Percentiles rank a stretch among this genome's conserved stretches.
These are phyloP conservation scores for Melikaiella ostensackeni DNA, from an alignment of 2,888 invertebrate genomes.

Conservation along the genomic window DNA sequence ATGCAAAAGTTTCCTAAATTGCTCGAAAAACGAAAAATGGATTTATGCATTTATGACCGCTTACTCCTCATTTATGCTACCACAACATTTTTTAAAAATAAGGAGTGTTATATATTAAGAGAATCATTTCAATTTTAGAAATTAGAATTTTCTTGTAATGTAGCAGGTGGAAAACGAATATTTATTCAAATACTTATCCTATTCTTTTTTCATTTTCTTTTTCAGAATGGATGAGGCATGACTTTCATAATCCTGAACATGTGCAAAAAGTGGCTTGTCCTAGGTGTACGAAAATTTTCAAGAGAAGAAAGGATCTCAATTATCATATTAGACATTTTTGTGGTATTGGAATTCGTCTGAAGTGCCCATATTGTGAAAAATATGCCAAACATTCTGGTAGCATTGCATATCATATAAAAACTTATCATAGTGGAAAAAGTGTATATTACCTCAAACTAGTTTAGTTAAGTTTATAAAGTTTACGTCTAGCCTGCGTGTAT, in stretches of 20 bases:
- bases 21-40: too few relatives aligned
- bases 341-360: constrained; percentile 63
- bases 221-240: neutral
- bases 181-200: too few relatives aligned
- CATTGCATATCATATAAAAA: constrained; percentile 60
- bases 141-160: neutral
- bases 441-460: constrained; percentile 55
- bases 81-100: neutral
- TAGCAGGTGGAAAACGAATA: neutral
- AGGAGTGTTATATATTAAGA: neutral
- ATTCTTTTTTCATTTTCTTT: too few relatives aligned
- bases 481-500: too few relatives aligned
- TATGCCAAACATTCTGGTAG: constrained; percentile 57
- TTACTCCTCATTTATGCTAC: neutral
- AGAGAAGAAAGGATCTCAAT: constrained; percentile 60
- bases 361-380: constrained; percentile 73
- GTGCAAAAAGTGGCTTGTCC: constrained; percentile 48
- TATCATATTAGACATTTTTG: constrained; percentile 64
- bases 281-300: constrained; percentile 73
- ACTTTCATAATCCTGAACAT: constrained; percentile 35
- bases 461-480: neutral
- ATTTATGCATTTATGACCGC: too few relatives aligned
- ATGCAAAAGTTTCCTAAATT: too few relatives aligned
- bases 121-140: neutral
- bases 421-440: constrained; percentile 55